Percentiles rank a stretch among this genome's conserved stretches.
Conservation (phyloP, 2,797 vertebrate species). For the Cygnus olor region DNA sequence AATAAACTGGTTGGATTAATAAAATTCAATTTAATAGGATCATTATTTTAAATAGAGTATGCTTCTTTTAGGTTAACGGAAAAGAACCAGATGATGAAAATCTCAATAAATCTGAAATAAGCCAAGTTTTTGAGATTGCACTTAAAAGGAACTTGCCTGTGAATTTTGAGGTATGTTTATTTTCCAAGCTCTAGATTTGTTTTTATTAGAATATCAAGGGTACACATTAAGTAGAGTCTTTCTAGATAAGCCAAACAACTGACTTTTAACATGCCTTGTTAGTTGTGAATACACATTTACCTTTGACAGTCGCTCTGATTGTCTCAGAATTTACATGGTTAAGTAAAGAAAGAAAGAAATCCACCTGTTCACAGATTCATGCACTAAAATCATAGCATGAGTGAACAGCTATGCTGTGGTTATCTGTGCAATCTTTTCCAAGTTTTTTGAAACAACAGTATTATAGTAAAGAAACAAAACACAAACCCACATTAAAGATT, state of each 20-base stretch:
- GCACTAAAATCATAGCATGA: neutral
- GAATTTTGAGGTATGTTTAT: slow-evolving; percentile 94
- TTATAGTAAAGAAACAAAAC: neutral
- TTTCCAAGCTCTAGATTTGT: slow-evolving; percentile 72
- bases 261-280: slow-evolving; percentile 59
- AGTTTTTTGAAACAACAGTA: neutral
- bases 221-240: slow-evolving; percentile 35
- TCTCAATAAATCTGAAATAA: slow-evolving; percentile 99
- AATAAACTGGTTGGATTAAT: slow-evolving; percentile 59
- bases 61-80: slow-evolving; percentile 89
- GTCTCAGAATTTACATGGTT: neutral
- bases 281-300: slow-evolving; percentile 51
- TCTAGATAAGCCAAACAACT: slow-evolving; percentile 52
- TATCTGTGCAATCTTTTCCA: slow-evolving; percentile 56
- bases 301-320: slow-evolving; percentile 39
- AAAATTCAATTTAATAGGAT: slow-evolving; percentile 56
- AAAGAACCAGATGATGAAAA: slow-evolving; percentile 92
- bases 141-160: slow-evolving; percentile 98
- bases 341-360: neutral
- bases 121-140: slow-evolving; percentile 99
- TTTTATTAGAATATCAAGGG: slow-evolving; percentile 57
- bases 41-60: slow-evolving; percentile 73
- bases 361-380: slow-evolving; percentile 29
- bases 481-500: neutral
- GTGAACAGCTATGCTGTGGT: neutral